These are phyloP conservation scores for Leptopterna dolabrata DNA, from an alignment of 2,888 invertebrate species.

Conservation along the genomic window DNA sequence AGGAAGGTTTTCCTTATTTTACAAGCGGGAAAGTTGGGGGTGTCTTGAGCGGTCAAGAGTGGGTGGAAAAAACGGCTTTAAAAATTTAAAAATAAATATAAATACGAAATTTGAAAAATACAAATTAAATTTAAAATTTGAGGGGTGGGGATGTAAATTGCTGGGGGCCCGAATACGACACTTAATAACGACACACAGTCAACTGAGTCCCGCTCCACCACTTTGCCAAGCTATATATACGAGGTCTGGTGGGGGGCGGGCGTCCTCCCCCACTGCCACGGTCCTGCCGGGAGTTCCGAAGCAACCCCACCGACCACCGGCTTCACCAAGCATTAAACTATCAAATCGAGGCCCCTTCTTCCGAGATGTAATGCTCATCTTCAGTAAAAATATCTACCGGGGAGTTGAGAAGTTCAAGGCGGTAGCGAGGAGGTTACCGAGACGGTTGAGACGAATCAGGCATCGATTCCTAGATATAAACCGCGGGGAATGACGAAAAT, in stretches of 20 bases:
- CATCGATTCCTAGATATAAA: too few species aligned
- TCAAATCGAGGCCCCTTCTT: not conserved
- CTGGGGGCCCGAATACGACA: slow-evolving; percentile 27
- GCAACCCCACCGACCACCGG: slow-evolving; percentile 18
- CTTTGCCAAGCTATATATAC: slow-evolving; percentile 23
- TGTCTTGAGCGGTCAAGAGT: not conserved
- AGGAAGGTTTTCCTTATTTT: not conserved
- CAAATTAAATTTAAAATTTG: slow-evolving; percentile 13
- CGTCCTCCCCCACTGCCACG: slow-evolving; percentile 12
- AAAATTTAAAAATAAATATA: not conserved
- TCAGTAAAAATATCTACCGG: not conserved
- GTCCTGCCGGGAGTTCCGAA: not conserved
- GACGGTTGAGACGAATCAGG: too few species aligned
- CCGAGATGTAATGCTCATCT: not conserved
- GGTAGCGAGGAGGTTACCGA: not conserved
- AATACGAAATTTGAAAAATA: not conserved
- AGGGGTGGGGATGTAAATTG: not conserved
- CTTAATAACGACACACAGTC: slow-evolving; percentile 39
- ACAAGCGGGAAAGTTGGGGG: not conserved
- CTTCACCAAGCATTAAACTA: not conserved
- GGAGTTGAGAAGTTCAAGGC: not conserved
- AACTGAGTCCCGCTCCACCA: slow-evolving; percentile 50
- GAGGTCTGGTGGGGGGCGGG: slow-evolving; percentile 38
- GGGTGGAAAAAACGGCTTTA: not conserved
- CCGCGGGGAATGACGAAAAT: too few species aligned